These are phyloP conservation scores for Zelleria hepariella DNA, from an alignment of 2,888 invertebrate species.

Conservation along the genomic window DNA sequence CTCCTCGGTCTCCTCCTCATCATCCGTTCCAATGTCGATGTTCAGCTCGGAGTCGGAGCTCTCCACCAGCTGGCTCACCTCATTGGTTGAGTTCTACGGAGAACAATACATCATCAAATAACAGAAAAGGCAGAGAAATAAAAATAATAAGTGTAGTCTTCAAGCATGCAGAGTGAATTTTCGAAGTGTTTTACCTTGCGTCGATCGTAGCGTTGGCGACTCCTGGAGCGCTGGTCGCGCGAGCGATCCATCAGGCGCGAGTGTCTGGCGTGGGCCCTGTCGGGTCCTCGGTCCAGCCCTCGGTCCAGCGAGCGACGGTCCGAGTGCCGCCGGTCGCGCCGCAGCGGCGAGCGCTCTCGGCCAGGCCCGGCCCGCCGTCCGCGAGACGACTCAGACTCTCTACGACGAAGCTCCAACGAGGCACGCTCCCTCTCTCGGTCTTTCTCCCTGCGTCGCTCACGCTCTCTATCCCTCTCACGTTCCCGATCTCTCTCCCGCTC, in stretches of 20 bases:
- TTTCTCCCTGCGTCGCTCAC: not conserved
- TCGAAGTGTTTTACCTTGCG: too few species aligned
- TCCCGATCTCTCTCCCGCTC: slow-evolving; percentile 30
- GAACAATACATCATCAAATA: not conserved
- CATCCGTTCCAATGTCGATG: slow-evolving; percentile 81
- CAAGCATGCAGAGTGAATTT: too few species aligned
- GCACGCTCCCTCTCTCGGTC: not conserved
- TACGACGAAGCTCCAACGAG: not conserved
- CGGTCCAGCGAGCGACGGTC: slow-evolving; percentile 40
- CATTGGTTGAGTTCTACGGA: slow-evolving; percentile 78
- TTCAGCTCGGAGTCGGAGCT: slow-evolving; percentile 81
- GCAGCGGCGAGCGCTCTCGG: slow-evolving; percentile 15
- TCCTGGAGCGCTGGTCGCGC: slow-evolving; percentile 23
- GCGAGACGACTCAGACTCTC: not conserved
- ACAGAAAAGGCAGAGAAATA: too few species aligned
- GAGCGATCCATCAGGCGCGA: slow-evolving; percentile 22
- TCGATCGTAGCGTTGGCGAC: slow-evolving; percentile 13
- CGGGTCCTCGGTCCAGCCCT: too few species aligned
- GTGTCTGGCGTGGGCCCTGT: slow-evolving; percentile 12
- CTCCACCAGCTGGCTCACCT: slow-evolving; percentile 80
- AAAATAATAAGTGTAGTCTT: too few species aligned
- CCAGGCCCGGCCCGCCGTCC: slow-evolving; percentile 22
- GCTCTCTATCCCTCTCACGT: slow-evolving; percentile 7
- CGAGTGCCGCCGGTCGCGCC: slow-evolving; percentile 18
- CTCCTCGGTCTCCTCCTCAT: slow-evolving; percentile 94